Evolutionary conservation across 2,888 invertebrate species (phyloP).

Genomic region (Coenonympha arcania): DNA sequence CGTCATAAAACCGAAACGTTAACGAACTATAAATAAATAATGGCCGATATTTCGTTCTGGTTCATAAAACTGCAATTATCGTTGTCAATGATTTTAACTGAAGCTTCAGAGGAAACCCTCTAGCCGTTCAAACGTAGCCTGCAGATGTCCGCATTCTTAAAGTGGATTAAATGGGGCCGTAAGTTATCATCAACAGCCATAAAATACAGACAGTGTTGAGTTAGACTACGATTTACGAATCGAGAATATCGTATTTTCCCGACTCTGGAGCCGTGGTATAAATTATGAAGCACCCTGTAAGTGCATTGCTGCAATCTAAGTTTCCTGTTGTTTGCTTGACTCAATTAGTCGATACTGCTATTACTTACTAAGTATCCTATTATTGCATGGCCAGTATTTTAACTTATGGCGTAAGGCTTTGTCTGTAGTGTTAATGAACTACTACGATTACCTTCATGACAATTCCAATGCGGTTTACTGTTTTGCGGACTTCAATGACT

Average conservation of each 20-base stretch:
- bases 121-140: conserved; percentile 23
- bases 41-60: conserved; percentile 19
- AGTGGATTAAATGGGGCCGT: conserved; percentile 35
- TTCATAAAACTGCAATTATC: conserved; percentile 21
- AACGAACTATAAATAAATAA: conserved; percentile 23
- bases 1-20: conserved; percentile 14
- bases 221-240: conserved; percentile 34
- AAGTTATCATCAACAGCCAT: conserved; percentile 36
- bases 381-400: background rate
- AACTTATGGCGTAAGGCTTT: no score
- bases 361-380: background rate
- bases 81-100: conserved; percentile 20
- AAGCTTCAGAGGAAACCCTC: conserved; percentile 22
- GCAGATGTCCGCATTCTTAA: conserved; percentile 31
- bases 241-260: conserved; percentile 27
- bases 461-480: no score
- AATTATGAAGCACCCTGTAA: conserved; percentile 26
- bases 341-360: no score
- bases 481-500: no score
- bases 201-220: conserved; percentile 36
- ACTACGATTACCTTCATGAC: no score
- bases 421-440: background rate
- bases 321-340: conserved; percentile 12
- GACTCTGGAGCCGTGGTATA: conserved; percentile 26
- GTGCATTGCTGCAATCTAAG: conserved; percentile 28